A percentile compares a stretch with the other conserved stretches of the same genome.
These are phyloP conservation scores for Alloscopus bannaensis DNA, from an alignment of 2,888 invertebrate species.

Conservation along the genomic window DNA sequence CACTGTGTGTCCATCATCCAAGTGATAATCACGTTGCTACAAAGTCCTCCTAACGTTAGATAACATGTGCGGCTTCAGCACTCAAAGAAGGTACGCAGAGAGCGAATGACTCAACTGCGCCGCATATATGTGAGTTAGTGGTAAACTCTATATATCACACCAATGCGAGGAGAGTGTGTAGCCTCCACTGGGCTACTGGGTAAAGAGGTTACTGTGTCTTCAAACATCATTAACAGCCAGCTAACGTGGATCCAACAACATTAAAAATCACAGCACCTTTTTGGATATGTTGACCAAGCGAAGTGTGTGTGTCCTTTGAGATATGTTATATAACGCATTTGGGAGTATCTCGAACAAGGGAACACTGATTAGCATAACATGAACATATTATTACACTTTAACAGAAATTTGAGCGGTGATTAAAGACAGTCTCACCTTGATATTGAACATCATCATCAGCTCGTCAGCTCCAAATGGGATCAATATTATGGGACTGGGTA, in stretches of 20 bases:
- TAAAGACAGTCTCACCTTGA: slow-evolving; percentile 46
- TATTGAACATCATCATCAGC: slow-evolving; percentile 42
- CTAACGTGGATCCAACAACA: slow-evolving; percentile 5
- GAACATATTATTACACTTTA: background rate
- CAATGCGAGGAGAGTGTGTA: slow-evolving; percentile 9
- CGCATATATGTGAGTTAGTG: no score
- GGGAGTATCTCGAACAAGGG: background rate
- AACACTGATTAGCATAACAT: slow-evolving; percentile 6
- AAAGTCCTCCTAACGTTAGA: no score
- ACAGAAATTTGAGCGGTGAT: background rate
- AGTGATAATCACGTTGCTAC: no score
- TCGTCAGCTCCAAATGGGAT: slow-evolving; percentile 4
- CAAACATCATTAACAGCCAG: slow-evolving; percentile 39
- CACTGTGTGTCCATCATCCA: no score
- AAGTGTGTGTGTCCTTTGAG: no score
- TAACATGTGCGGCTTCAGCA: slow-evolving; percentile 7
- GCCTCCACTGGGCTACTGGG: slow-evolving; percentile 62
- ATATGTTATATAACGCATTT: background rate
- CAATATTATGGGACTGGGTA: no score
- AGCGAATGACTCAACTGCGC: no score
- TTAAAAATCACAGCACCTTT: slow-evolving; percentile 12
- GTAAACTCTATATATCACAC: no score
- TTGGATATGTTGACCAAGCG: background rate
- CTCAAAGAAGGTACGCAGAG: no score
- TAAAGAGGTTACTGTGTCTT: slow-evolving; percentile 61